Conservation (phyloP, 2,888 invertebrate species). For the Drosophila anomelani region DNA sequence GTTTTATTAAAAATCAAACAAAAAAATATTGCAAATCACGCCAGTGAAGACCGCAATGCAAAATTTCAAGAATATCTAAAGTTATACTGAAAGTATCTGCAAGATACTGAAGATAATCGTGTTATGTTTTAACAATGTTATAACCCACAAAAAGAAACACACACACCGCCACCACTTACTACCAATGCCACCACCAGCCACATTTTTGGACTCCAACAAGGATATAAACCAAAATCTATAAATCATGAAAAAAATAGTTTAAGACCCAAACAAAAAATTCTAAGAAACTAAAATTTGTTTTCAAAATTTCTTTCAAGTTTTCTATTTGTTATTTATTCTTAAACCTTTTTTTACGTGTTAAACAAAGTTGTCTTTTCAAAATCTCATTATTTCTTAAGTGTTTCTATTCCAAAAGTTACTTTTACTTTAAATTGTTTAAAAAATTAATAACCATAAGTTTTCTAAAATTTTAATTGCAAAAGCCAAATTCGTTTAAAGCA, state of each 20-base stretch:
- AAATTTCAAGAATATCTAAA: slow-evolving; percentile 25
- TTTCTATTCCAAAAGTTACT: slow-evolving; percentile 25
- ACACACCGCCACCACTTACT: neutral
- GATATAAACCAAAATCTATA: slow-evolving; percentile 43
- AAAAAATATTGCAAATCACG: neutral
- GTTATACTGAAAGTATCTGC: slow-evolving; percentile 45
- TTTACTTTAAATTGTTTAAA: slow-evolving; percentile 14
- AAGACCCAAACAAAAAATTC: slow-evolving; percentile 1
- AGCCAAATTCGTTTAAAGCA: slow-evolving; percentile 40
- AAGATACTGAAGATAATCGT: slow-evolving; percentile 34
- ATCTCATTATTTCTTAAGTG: slow-evolving; percentile 39
- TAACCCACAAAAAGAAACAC: slow-evolving; percentile 12
- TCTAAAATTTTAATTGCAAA: slow-evolving; percentile 14
- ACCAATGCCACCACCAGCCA: slow-evolving; percentile 17
- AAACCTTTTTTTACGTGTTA: slow-evolving; percentile 26
- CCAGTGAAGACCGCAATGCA: slow-evolving; percentile 37
- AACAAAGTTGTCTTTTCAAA: slow-evolving; percentile 39
- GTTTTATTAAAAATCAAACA: slow-evolving; percentile 4
- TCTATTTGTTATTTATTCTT: slow-evolving; percentile 43
- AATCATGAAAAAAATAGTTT: slow-evolving; percentile 26
- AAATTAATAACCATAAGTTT: neutral
- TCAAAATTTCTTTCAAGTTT: slow-evolving; percentile 31
- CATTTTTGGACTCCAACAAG: slow-evolving; percentile 33
- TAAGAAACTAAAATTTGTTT: slow-evolving; percentile 24
- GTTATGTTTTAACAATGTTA: slow-evolving; percentile 31